Evolutionary conservation across 2,797 vertebrate species (phyloP).

Genomic region (Discoglossus pictus): DNA sequence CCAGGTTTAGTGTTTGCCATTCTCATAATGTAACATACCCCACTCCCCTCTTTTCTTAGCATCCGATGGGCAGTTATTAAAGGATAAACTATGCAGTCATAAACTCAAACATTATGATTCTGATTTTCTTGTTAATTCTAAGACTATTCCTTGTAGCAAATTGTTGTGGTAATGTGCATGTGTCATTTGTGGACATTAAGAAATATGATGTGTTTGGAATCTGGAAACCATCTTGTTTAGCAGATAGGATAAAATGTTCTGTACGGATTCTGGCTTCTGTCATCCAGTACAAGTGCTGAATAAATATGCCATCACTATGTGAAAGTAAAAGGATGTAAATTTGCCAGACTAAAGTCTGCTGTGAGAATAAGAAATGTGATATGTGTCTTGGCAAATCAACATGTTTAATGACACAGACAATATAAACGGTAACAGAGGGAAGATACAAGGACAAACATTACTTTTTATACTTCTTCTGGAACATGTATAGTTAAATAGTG

Average conservation of each 20-base stretch:
- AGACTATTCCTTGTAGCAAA: too few relatives aligned
- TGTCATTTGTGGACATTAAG: slow-evolving; percentile 1
- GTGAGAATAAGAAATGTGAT: slow-evolving; percentile 9
- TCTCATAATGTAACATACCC: too few relatives aligned
- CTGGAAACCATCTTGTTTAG: slow-evolving; percentile 32
- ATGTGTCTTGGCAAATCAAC: neutral
- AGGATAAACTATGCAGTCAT: too few relatives aligned
- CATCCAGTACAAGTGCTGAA: slow-evolving; percentile 5
- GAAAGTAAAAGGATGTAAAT: slow-evolving; percentile 19
- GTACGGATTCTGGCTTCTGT: slow-evolving; percentile 32
- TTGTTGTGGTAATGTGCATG: neutral
- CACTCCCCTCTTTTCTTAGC: too few relatives aligned
- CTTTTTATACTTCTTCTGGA: too few relatives aligned
- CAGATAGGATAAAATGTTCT: slow-evolving; percentile 20
- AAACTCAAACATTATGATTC: too few relatives aligned
- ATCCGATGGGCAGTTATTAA: too few relatives aligned
- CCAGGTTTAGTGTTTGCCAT: too few relatives aligned
- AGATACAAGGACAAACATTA: too few relatives aligned
- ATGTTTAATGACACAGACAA: slow-evolving; percentile 2
- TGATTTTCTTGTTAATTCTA: too few relatives aligned
- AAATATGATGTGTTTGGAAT: slow-evolving; percentile 21
- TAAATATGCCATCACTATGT: slow-evolving; percentile 36
- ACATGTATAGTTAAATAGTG: too few relatives aligned
- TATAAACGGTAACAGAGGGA: slow-evolving; percentile 13
- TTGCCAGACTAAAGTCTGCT: slow-evolving; percentile 32